Evolutionary conservation across 2,113 vertebrate genomes (phyloP).

Genomic region (Strix uralensis): DNA sequence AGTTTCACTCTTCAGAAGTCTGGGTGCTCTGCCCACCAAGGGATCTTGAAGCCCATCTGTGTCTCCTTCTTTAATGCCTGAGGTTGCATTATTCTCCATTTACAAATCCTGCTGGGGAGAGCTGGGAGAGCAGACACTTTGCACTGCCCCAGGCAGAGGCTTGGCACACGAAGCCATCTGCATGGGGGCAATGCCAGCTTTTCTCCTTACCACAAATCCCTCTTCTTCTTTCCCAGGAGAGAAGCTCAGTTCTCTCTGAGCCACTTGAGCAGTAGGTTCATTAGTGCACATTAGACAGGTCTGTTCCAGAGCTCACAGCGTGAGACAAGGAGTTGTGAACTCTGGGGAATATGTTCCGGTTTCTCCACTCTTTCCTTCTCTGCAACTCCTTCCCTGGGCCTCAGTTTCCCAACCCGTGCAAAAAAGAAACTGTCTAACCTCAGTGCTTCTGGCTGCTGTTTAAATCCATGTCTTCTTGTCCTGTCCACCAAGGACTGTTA

Average conservation of each 20-base stretch:
- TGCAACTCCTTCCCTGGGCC: not conserved
- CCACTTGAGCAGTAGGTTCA: not conserved
- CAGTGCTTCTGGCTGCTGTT: not conserved
- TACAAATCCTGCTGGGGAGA: not conserved
- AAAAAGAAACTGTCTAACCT: not conserved
- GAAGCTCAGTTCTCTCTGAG: not conserved
- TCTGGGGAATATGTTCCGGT: fast-evolving
- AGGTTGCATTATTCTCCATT: not conserved
- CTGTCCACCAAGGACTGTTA: not conserved
- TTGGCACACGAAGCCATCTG: not conserved
- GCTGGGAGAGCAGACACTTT: not conserved
- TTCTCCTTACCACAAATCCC: not conserved
- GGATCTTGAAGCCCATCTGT: not conserved
- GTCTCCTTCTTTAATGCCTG: not conserved
- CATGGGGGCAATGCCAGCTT: not conserved
- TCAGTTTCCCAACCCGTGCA: not conserved
- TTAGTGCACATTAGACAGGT: not conserved
- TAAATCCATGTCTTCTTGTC: not conserved
- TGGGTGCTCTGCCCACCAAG: not conserved
- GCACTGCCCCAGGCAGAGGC: not conserved
- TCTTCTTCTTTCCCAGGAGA: not conserved
- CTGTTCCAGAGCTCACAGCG: not conserved
- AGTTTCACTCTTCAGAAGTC: not conserved
- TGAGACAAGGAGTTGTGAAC: not conserved
- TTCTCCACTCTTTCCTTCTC: not conserved